Conservation (phyloP, 2,888 invertebrate genomes). For the Dioctria rufipes region DNA sequence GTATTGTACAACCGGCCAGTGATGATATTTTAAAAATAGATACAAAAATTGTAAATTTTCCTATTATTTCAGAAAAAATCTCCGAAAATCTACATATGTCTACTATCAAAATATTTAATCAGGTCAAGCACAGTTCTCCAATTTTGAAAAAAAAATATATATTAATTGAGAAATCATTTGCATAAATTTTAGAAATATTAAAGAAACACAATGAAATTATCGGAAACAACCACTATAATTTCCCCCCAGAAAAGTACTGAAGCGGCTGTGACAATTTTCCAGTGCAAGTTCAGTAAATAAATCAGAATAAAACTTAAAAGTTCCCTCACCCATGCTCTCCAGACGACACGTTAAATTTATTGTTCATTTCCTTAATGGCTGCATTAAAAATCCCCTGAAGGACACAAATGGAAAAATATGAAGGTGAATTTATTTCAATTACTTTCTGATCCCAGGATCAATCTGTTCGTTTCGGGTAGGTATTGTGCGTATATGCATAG, state of each 20-base stretch:
- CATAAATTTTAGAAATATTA: no score
- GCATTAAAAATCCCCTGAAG: constrained; percentile 56
- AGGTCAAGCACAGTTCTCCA: no score
- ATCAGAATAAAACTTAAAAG: constrained; percentile 43
- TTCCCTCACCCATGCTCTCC: constrained; percentile 11
- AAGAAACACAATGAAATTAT: no score
- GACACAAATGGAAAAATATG: constrained; percentile 58
- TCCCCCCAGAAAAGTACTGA: neutral
- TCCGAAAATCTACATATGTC: no score
- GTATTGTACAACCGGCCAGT: no score
- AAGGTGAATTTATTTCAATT: constrained; percentile 59
- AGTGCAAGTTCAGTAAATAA: constrained; percentile 3
- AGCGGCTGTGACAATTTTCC: neutral
- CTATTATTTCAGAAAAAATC: no score
- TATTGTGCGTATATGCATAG: constrained; percentile 53
- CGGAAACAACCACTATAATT: no score
- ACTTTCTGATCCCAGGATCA: constrained; percentile 58
- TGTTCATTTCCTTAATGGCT: constrained; percentile 58
- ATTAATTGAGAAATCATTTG: no score
- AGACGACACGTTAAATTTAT: constrained; percentile 55
- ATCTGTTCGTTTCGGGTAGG: constrained; percentile 32
- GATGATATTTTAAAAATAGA: no score
- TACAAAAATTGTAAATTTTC: no score
- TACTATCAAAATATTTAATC: no score
- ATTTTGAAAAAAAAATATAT: no score